Evolutionary conservation across 1,140 invertebrate species (phyloP), one percentile per base, ranked within the genome.

Genomic region (Drosophila rufa): DNA sequence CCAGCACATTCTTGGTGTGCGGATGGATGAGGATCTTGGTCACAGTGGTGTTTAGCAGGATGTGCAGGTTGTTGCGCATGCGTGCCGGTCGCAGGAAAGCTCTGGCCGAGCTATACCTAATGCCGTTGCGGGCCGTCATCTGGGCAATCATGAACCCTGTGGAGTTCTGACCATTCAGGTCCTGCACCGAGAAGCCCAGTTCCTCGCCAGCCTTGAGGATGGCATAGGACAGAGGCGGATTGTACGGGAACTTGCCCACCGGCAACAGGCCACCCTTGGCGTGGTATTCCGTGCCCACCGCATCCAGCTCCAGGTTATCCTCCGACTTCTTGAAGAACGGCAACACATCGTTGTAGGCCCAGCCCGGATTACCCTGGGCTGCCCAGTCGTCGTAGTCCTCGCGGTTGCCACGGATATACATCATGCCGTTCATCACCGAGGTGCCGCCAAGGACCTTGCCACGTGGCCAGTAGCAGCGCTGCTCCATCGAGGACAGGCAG

Each of bases 381-480:
- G 96, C 96, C 98, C 98, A 99, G 51, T 96, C 94, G 90, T 99
- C 97, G 93, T 96, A 99, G 93, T 99, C 98, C 77, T 95, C 95
- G 11, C 96, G 95, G 80, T 98, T 97, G 3, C 98, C 98, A 53
- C 98, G 94, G 65, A 99, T 98, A 92, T 99, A 99, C 93, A 98
- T 98, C 98, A 99, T 99, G 2, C 98, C 98, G 92, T 99, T 99
- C 93, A 99, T 95, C 0, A 98, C 97, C 30, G 97, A 98, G 1
- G 97, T 98, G 2, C 98, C 98, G 19, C 98, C 98, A 3, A 98
- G 92, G 0, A 97, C 96, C 93, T 98, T 98, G 86, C 97, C 97
- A 89, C 96, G 94, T 0, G 97, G 96, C 97, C 97, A 97, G 80
- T 95, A 96, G 92, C 96, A 97, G 61, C 95, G 95, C 64, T 95